These are phyloP conservation scores for Trogon melanurus DNA, from an alignment of 2,113 vertebrate genomes.

Conservation along the genomic window DNA sequence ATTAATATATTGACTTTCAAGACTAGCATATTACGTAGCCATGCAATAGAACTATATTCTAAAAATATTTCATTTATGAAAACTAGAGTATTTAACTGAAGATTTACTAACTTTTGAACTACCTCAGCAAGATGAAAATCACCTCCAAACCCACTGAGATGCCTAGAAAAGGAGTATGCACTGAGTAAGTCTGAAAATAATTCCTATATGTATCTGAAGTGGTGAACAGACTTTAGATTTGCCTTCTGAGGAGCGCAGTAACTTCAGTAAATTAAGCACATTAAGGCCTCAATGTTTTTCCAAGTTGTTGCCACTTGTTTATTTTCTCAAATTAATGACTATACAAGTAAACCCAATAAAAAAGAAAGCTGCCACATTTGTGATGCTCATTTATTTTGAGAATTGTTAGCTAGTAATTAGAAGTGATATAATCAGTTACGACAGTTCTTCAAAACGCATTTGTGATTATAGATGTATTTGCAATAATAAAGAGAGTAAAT, in stretches of 20 bases:
- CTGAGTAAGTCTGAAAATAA: background rate
- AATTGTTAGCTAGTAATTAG: background rate
- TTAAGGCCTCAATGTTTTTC: background rate
- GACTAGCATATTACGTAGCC: background rate
- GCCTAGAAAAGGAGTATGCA: background rate
- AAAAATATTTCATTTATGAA: background rate
- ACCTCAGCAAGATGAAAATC: background rate
- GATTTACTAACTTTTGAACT: background rate
- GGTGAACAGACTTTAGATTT: background rate
- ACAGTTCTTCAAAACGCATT: background rate
- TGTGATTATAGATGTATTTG: background rate
- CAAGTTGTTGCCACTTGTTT: background rate
- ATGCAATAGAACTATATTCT: background rate
- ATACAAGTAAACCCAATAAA: background rate
- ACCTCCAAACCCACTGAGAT: background rate
- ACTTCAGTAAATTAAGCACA: background rate
- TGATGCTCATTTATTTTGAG: background rate
- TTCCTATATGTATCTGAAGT: background rate
- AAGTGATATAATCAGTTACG: background rate
- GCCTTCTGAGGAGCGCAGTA: background rate
- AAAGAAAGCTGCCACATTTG: background rate
- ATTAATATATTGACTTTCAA: background rate
- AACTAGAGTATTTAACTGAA: background rate
- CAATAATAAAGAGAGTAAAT: background rate
- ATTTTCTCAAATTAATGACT: background rate